These are phyloP conservation scores for Chlorodrepanis virens DNA, from an alignment of 2,113 vertebrate species.

Conservation along the genomic window DNA sequence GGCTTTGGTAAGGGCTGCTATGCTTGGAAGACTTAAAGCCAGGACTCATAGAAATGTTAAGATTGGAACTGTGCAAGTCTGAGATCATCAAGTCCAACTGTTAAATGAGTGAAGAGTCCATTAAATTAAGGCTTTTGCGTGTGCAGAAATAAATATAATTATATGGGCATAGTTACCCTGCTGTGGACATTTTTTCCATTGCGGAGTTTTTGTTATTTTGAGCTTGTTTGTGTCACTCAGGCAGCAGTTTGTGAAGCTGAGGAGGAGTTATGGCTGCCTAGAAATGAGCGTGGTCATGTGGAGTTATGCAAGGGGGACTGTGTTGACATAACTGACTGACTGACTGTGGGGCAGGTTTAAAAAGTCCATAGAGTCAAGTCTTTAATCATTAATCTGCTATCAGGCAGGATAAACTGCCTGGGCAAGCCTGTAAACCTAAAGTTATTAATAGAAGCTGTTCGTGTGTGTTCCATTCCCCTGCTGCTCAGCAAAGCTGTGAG, in stretches of 20 bases:
- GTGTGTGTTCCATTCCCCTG: background rate
- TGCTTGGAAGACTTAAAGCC: background rate
- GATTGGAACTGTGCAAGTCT: background rate
- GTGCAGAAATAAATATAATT: background rate
- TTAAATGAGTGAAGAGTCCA: background rate
- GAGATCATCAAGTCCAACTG: background rate
- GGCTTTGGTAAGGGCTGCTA: background rate
- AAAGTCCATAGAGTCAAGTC: background rate
- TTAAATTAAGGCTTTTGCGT: background rate
- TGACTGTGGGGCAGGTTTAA: background rate
- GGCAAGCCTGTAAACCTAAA: background rate
- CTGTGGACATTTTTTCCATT: background rate
- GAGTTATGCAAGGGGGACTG: background rate
- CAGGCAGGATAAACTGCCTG: constrained; percentile 36
- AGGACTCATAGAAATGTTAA: background rate
- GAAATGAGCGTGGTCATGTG: background rate
- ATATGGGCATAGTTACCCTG: background rate
- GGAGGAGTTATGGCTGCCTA: background rate
- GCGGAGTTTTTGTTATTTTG: background rate
- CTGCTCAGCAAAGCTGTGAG: background rate
- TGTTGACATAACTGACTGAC: constrained; percentile 24
- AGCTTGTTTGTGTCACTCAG: background rate
- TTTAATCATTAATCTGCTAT: constrained; percentile 60
- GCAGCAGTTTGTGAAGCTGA: background rate
- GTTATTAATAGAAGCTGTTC: constrained; percentile 15